These are phyloP conservation scores for Trinectes maculatus DNA, from an alignment of 2,113 vertebrate species.

Conservation along the genomic window DNA sequence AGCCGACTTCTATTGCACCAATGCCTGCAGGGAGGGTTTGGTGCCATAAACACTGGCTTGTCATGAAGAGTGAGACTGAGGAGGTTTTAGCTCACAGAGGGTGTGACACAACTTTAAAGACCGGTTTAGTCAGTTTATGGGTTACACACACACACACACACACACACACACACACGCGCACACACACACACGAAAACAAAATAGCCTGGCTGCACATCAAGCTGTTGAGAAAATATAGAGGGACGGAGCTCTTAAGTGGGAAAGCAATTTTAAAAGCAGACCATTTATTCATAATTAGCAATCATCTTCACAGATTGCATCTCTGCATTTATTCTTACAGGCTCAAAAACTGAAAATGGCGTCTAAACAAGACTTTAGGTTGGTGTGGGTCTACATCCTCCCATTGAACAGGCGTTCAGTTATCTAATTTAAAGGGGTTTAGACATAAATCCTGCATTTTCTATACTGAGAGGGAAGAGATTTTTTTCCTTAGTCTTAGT, in stretches of 20 bases:
- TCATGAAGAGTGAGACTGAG: conserved; percentile 55
- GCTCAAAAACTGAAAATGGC: background rate
- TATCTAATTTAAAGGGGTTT: conserved; percentile 54
- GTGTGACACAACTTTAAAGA: conserved; percentile 69
- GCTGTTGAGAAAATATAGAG: conserved; percentile 21
- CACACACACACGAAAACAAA: no score
- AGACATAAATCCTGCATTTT: conserved; percentile 36
- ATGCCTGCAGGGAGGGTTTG: conserved; percentile 47
- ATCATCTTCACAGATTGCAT: conserved; percentile 35
- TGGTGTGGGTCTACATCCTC: conserved; percentile 2
- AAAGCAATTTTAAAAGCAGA: conserved; percentile 6
- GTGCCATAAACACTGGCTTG: conserved; percentile 60
- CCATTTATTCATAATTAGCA: conserved; percentile 25
- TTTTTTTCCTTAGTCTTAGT: background rate
- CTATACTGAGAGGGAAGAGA: conserved; percentile 16
- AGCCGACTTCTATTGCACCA: conserved; percentile 25
- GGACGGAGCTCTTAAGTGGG: conserved; percentile 4
- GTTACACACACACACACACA: conserved; percentile 22
- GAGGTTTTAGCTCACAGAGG: conserved; percentile 49
- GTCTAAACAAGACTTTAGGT: conserved; percentile 12
- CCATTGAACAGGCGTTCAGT: conserved; percentile 36
- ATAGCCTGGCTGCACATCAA: conserved; percentile 36
- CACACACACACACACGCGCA: no score
- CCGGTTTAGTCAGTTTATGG: conserved; percentile 69
- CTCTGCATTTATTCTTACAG: background rate